phyloP scores from a whole-genome alignment of 2,797 vertebrate genomes.

The Hydrophis major region DNA sequence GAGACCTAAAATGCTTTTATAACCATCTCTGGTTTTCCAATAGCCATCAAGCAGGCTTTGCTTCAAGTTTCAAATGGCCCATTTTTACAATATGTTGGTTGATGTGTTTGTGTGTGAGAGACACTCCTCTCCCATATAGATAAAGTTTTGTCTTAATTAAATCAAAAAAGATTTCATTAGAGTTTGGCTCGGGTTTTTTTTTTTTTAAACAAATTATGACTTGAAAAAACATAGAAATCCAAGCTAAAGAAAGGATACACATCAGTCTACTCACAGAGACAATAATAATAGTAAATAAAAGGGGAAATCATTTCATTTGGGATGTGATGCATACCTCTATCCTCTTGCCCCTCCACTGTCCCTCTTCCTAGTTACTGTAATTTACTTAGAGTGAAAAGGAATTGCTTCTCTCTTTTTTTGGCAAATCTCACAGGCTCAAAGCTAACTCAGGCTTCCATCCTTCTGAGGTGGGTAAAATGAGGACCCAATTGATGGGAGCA shows the following conservation, averaged over 20 bases:
- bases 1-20: slow-evolving; percentile 74
- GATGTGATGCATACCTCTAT: background rate
- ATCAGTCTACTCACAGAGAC: slow-evolving; percentile 57
- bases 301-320: background rate
- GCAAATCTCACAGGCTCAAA: too few species aligned
- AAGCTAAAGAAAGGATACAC: slow-evolving; percentile 59
- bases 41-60: slow-evolving; percentile 52
- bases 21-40: slow-evolving; percentile 59
- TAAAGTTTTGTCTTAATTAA: slow-evolving; percentile 75
- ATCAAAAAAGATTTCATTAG: slow-evolving; percentile 69
- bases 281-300: slow-evolving; percentile 47
- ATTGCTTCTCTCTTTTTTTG: background rate
- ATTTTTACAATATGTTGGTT: slow-evolving; percentile 39
- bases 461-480: too few species aligned
- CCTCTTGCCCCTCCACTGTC: too few species aligned
- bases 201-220: slow-evolving; percentile 68
- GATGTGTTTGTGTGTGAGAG: slow-evolving; percentile 19
- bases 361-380: background rate
- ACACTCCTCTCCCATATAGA: background rate
- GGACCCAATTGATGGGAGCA: too few species aligned
- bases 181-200: slow-evolving; percentile 64
- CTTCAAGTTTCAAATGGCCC: slow-evolving; percentile 66
- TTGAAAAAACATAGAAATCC: slow-evolving; percentile 39
- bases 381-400: background rate
- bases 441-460: too few species aligned